phyloP scores from a whole-genome alignment of 2,888 invertebrate genomes.

The Brachylomia viminalis region DNA sequence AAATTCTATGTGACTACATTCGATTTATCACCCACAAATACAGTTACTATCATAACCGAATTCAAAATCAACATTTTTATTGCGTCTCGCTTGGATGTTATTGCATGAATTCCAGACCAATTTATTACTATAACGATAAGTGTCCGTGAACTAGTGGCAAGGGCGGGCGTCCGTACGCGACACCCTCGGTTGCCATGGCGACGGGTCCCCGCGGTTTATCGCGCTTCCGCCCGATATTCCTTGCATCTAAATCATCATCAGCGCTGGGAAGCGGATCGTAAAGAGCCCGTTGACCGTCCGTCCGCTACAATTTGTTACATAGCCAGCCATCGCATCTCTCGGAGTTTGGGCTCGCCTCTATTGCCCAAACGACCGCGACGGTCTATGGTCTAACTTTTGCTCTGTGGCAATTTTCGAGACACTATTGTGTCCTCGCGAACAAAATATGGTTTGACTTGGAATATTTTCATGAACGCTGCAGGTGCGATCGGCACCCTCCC shows the following conservation, averaged over 20 bases:
- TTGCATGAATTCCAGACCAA: slow-evolving; percentile 87
- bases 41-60: slow-evolving; percentile 71
- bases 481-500: slow-evolving; percentile 34
- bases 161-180: slow-evolving; percentile 78
- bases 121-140: slow-evolving; percentile 89
- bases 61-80: slow-evolving; percentile 80
- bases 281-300: slow-evolving; percentile 85
- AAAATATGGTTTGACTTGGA: slow-evolving; percentile 20
- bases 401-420: slow-evolving; percentile 35
- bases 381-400: slow-evolving; percentile 40
- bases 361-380: slow-evolving; percentile 49
- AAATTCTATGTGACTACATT: slow-evolving; percentile 32
- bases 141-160: slow-evolving; percentile 87
- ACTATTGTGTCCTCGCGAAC: slow-evolving; percentile 27
- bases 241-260: slow-evolving; percentile 90
- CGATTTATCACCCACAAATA: slow-evolving; percentile 51
- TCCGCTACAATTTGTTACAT: slow-evolving; percentile 76
- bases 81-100: slow-evolving; percentile 83
- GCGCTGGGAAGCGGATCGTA: slow-evolving; percentile 85
- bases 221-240: slow-evolving; percentile 84
- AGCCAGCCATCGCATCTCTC: slow-evolving; percentile 66
- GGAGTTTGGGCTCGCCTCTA: slow-evolving; percentile 67
- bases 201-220: slow-evolving; percentile 79
- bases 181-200: slow-evolving; percentile 79
- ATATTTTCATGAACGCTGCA: slow-evolving; percentile 36